These are phyloP conservation scores for Acrobeloides nanus DNA, from an alignment of 2,888 invertebrate species.

Conservation along the genomic window DNA sequence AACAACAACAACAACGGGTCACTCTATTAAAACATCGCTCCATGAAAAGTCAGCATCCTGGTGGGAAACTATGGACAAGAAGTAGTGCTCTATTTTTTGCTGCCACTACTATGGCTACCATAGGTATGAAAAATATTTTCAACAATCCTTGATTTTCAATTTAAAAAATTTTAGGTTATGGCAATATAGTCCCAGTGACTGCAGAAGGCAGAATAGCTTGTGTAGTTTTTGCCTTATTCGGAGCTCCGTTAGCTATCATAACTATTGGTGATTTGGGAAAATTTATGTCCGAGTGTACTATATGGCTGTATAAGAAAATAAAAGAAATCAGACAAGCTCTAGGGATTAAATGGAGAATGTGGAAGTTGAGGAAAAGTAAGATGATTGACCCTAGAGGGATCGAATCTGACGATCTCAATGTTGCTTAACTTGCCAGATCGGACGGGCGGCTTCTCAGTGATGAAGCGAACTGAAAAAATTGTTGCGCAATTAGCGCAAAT, in stretches of 20 bases:
- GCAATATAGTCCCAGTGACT: constrained; percentile 53
- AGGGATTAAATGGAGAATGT: constrained; percentile 9
- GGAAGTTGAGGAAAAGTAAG: constrained; percentile 19
- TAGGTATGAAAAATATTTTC: constrained; percentile 28
- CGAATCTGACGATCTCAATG: too few relatives aligned
- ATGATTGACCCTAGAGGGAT: too few relatives aligned
- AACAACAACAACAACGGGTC: constrained; percentile 20
- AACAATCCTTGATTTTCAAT: background rate
- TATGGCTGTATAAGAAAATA: constrained; percentile 49
- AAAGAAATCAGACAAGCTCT: constrained; percentile 18
- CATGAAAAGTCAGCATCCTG: constrained; percentile 31
- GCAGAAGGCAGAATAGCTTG: constrained; percentile 48
- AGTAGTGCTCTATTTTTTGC: constrained; percentile 51
- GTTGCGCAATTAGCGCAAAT: too few relatives aligned
- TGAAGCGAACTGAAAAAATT: too few relatives aligned
- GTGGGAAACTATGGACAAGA: constrained; percentile 52
- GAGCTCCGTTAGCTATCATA: constrained; percentile 53
- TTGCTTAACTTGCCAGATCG: too few relatives aligned
- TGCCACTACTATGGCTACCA: constrained; percentile 54
- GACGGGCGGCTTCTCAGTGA: too few relatives aligned
- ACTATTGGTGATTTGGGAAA: constrained; percentile 54
- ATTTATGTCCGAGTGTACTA: constrained; percentile 53
- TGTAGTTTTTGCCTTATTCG: constrained; percentile 52
- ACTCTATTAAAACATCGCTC: constrained; percentile 24
- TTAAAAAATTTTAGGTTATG: constrained; percentile 33